Base-by-base conservation (phyloP, 92 coral and sea anemone genomes). In the Heteractis magnifica region DNA sequence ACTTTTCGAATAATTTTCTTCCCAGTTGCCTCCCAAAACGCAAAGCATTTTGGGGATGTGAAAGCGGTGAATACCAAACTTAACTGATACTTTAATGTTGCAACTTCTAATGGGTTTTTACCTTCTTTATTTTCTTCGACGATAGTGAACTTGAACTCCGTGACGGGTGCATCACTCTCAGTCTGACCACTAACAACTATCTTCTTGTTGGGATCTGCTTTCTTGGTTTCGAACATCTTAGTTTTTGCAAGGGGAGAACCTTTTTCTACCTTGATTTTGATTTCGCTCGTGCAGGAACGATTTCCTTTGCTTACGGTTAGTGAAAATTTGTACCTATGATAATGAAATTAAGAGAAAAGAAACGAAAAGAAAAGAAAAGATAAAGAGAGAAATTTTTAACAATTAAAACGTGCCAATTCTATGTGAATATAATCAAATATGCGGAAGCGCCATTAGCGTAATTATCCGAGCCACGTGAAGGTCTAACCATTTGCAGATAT, bases 221-320 rank as follows among this genome's bases (percentile, higher is more conserved):
- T 89, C 20, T 1, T 49, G 9, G 56, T 20, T 19, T 34, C n/a
- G 23, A 75, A 73, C 3, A 89, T 81, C 12, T 49, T 64, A n/a
- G 76, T 79, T 12, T 44, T 62, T 0, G 93, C 90, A 2, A 34
- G 70, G 10, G 93, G 93, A 41, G 87, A 41, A 26, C 93, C 89
- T n/a, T 76, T 10, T 51, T 79, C 65, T 64, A 90, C 88, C 3
- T 64, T 51, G 1, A 87, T 85, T 20, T 34, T 20, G 59, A 84
- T 75, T n/a, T 23, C 16, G 5, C 79, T 49, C 51, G 14, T 52
- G 49, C 65, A 62, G 1, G 56, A 49, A 15, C 90, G 86, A 13
- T 49, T 74, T 11, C 93, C 93, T 83, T 90, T 90, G 26, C 77
- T 49, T 62, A 71, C 76, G 13, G 77, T 86, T 75, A 86, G 51